Percentiles rank a stretch among this genome's conserved stretches.
These are phyloP conservation scores for Rhinichthys osculus DNA, from an alignment of 2,797 vertebrate species.

Conservation along the genomic window DNA sequence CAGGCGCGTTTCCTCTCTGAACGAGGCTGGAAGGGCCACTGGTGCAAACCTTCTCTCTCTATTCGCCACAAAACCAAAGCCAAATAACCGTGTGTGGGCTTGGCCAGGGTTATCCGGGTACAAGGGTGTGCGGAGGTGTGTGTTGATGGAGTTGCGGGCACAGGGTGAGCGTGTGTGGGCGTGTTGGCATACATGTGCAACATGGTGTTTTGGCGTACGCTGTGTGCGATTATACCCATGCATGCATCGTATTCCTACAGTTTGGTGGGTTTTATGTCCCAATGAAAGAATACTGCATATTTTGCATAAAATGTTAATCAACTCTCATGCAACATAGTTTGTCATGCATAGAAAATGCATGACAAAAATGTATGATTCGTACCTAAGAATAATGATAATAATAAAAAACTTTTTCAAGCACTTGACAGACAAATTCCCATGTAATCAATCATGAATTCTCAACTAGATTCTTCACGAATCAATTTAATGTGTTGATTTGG, in stretches of 20 bases:
- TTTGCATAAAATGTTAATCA: neutral
- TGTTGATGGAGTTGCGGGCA: conserved; percentile 53
- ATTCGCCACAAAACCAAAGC: conserved; percentile 43
- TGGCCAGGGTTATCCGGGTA: conserved; percentile 49
- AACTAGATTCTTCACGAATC: neutral
- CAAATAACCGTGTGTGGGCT: conserved; percentile 57
- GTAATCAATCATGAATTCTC: neutral
- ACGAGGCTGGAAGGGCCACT: conserved; percentile 77
- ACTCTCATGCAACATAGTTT: neutral
- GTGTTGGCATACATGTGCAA: conserved; percentile 40
- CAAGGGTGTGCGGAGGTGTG: conserved; percentile 59
- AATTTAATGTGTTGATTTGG: neutral
- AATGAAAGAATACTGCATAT: neutral
- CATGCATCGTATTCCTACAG: neutral
- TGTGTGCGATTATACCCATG: neutral
- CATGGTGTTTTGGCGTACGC: conserved; percentile 27
- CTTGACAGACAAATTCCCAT: neutral
- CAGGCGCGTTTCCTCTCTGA: conserved; percentile 65
- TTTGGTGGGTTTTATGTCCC: neutral
- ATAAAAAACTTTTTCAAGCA: neutral
- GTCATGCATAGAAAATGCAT: too few species aligned
- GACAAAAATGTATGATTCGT: neutral
- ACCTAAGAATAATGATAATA: neutral
- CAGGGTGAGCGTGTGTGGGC: conserved; percentile 43
- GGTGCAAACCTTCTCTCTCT: conserved; percentile 74